phyloP scores from a whole-genome alignment of 2,888 invertebrate genomes.

The Callosobruchus maculatus region DNA sequence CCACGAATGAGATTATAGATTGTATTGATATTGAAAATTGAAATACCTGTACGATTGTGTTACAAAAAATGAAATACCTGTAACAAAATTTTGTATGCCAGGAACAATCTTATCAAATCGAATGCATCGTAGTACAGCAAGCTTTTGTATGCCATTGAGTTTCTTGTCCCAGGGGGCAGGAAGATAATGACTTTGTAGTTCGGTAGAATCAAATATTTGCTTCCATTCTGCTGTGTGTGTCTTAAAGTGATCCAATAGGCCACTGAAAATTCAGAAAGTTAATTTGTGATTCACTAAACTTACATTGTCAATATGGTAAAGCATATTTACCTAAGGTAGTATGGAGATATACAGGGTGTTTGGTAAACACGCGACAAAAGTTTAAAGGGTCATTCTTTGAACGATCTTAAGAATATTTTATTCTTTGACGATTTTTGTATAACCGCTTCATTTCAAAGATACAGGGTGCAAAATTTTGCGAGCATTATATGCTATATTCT shows the following conservation, averaged over 20 bases:
- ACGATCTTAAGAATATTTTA: too few species aligned
- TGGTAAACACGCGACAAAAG: too few species aligned
- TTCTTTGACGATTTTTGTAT: too few species aligned
- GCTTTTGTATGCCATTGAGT: slow-evolving; percentile 66
- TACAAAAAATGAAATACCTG: slow-evolving; percentile 15
- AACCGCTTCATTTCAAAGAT: too few species aligned
- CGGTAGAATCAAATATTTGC: slow-evolving; percentile 65
- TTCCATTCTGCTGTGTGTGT: slow-evolving; percentile 65
- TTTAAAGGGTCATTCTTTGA: too few species aligned
- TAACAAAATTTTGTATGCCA: slow-evolving; percentile 58
- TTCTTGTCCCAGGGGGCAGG: slow-evolving; percentile 68
- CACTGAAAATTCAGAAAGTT: slow-evolving; percentile 42
- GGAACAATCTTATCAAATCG: slow-evolving; percentile 85
- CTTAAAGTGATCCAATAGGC: slow-evolving; percentile 64
- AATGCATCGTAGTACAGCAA: slow-evolving; percentile 76
- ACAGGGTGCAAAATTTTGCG: too few species aligned
- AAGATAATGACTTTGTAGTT: slow-evolving; percentile 67
- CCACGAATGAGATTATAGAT: too few species aligned
- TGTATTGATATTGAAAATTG: too few species aligned
- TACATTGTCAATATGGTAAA: too few species aligned
- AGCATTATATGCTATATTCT: too few species aligned
- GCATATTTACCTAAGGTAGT: too few species aligned
- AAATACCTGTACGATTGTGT: neutral
- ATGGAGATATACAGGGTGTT: too few species aligned
- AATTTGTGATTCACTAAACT: neutral